Conservation (phyloP, 2,888 invertebrate genomes). For the Stenchaetothrips biformis region DNA sequence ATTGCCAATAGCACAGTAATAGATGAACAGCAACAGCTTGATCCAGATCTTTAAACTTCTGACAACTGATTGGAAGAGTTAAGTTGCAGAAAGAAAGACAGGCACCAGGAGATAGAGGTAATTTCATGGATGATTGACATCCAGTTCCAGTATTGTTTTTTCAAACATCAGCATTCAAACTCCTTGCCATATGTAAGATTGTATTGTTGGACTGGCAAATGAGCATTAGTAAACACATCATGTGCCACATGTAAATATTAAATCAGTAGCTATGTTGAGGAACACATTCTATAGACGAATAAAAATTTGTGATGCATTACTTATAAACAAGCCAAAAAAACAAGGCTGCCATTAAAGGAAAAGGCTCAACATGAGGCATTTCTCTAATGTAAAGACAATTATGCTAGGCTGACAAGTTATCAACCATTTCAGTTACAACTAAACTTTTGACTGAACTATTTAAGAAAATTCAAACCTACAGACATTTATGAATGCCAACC, state of each 20-base stretch:
- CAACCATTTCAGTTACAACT: too few species aligned
- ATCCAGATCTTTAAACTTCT: conserved; percentile 24
- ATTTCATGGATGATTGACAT: too few species aligned
- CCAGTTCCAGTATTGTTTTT: too few species aligned
- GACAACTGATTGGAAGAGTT: not conserved
- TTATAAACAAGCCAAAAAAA: not conserved
- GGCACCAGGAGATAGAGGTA: too few species aligned
- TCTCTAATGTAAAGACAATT: not conserved
- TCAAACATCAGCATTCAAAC: too few species aligned
- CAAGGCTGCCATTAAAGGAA: not conserved
- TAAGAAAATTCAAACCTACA: not conserved
- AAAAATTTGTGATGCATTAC: not conserved
- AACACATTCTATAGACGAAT: not conserved
- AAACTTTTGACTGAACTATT: not conserved
- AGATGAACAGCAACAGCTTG: conserved; percentile 1
- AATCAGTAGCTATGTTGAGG: not conserved
- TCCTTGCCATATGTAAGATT: not conserved
- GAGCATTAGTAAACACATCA: not conserved
- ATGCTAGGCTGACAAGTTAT: too few species aligned
- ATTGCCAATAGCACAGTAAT: not conserved
- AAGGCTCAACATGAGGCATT: not conserved
- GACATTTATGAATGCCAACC: too few species aligned
- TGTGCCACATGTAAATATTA: conserved; percentile 14
- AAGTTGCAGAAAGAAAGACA: not conserved
- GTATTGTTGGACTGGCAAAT: not conserved